Evolutionary conservation across 2,888 invertebrate species (phyloP), one percentile per base, ranked within the genome.

Genomic region (Luperina testacea): DNA sequence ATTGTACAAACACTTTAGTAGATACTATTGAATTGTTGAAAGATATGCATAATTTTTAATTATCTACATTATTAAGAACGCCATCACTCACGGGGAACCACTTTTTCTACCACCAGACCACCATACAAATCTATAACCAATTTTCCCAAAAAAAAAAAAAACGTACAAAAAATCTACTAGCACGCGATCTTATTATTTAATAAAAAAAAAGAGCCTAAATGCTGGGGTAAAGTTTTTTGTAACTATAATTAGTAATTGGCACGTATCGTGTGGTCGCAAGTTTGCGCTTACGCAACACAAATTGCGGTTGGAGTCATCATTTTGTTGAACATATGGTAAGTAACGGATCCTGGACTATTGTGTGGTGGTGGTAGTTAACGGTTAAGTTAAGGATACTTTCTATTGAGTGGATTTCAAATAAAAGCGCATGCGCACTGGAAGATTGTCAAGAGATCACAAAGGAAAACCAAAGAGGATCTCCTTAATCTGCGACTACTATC

Each of bases 161-260:
- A 4, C 24, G 70, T 9, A 69, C 27, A 82, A 80, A 75, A 79
- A 71, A 38, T 15, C 48, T 53, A 68, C 67, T n/a, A 45, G 78
- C 90, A 90, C 89, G 90, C 90, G 89, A 90, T 88, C 82, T 78
- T 32, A 79, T 87, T 83, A 78, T 83, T 42, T 42, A 42, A 42
- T 68, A n/a, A 79, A 83, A 89, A 90, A 86, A 88, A 83, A 81
- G 72, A 45, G 17, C 59, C 45, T 45, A 75, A 77, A 61, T 78
- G 70, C 86, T 89, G 87, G 92, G 92, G 90, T 90, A 84, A 78
- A 71, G 78, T 87, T 85, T 85, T 90, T 93, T 93, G 91, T 93
- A 87, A 88, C 89, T 83, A 92, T 95, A 95, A 95, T 96, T 95
- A 95, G 92, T 94, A 94, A 95, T 95, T 95, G 94, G 95, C 95